These are phyloP conservation scores for Scolanthus callimorphus DNA, from an alignment of 92 coral and sea anemone genomes.

Conservation along the genomic window DNA sequence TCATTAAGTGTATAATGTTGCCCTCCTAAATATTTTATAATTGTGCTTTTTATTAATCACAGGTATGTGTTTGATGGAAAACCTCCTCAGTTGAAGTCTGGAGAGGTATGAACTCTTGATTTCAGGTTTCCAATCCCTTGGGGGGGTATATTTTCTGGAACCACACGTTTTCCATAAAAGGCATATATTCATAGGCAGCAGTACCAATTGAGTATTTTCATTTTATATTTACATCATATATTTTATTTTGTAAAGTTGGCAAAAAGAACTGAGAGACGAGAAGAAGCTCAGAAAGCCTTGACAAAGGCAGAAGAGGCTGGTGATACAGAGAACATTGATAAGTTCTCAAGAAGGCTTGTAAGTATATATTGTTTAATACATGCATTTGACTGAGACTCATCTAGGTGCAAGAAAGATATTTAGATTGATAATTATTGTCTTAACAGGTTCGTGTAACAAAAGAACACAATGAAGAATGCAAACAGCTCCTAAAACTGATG, in stretches of 20 bases:
- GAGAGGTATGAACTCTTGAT: no score
- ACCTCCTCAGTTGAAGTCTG: constrained; percentile 96
- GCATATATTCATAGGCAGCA: no score
- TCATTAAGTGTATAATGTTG: no score
- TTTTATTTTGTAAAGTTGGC: constrained; percentile 54
- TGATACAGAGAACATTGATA: constrained; percentile 88
- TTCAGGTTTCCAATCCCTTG: no score
- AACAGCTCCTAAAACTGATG: constrained; percentile 71
- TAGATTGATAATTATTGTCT: neutral
- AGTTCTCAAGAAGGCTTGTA: constrained; percentile 87
- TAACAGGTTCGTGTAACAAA: constrained; percentile 85
- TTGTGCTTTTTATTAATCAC: neutral
- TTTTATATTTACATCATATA: no score
- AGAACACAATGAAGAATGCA: constrained; percentile 90
- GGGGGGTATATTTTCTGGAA: no score
- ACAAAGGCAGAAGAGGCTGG: constrained; percentile 94
- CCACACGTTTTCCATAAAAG: no score
- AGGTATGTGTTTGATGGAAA: constrained; percentile 99
- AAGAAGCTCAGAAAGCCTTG: constrained; percentile 90
- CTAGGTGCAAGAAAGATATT: neutral
- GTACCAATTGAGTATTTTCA: no score
- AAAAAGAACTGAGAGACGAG: constrained; percentile 88
- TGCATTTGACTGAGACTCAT: neutral
- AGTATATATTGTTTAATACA: constrained; percentile 4
- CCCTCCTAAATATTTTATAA: no score